Conservation (phyloP, 2,797 vertebrate genomes). For the Eupleurogrammus muticus region DNA sequence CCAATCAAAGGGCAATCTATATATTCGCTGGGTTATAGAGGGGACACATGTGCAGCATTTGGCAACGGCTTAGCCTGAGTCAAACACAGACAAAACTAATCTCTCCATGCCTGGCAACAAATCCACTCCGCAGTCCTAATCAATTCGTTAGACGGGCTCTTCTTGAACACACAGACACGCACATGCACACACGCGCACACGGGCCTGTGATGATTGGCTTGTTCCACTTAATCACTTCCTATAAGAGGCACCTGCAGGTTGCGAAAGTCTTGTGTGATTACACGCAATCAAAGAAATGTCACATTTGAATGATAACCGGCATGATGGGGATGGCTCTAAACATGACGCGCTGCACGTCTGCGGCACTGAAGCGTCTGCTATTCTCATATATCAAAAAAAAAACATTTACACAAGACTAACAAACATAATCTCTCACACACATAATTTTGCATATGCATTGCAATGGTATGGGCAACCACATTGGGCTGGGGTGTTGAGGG, state of each 20-base stretch:
- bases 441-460: slow-evolving; percentile 64
- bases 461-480: slow-evolving; percentile 58
- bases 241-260: slow-evolving; percentile 73
- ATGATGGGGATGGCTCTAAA: slow-evolving; percentile 19
- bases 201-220: slow-evolving; percentile 69
- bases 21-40: slow-evolving; percentile 33
- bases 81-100: slow-evolving; percentile 57
- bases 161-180: slow-evolving; percentile 28
- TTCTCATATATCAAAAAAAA: slow-evolving; percentile 20
- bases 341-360: slow-evolving; percentile 23
- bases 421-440: slow-evolving; percentile 40
- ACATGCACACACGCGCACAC: slow-evolving; percentile 11
- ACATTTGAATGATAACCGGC: slow-evolving; percentile 72
- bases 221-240: slow-evolving; percentile 77
- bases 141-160: slow-evolving; percentile 55
- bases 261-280: slow-evolving; percentile 69
- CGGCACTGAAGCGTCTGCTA: slow-evolving; percentile 25
- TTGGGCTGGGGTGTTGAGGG: no score
- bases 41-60: slow-evolving; percentile 39
- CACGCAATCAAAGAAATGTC: slow-evolving; percentile 78
- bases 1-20: slow-evolving; percentile 55
- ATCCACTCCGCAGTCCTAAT: slow-evolving; percentile 67
- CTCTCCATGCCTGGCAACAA: slow-evolving; percentile 62
- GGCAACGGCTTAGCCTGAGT: slow-evolving; percentile 34
- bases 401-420: slow-evolving; percentile 20